phyloP scores from a whole-genome alignment of 2,113 vertebrate genomes.

The Caranx melampygus region DNA sequence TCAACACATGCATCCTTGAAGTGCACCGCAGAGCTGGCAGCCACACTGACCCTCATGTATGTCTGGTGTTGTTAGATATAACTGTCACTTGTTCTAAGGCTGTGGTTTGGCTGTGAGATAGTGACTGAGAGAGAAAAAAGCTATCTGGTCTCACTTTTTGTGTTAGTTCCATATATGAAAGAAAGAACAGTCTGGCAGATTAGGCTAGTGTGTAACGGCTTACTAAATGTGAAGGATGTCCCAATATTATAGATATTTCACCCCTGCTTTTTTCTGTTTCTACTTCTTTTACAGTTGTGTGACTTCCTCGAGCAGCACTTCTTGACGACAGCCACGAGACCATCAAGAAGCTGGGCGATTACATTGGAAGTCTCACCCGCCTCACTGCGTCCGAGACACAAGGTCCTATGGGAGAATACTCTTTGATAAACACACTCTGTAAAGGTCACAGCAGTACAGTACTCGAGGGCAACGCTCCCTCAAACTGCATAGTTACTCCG shows the following conservation, averaged over 20 bases:
- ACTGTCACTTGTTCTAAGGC: not conserved
- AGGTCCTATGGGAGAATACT: constrained; percentile 82
- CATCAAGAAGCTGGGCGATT: constrained; percentile 83
- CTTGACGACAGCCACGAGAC: constrained; percentile 79
- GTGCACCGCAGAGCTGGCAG: constrained; percentile 69
- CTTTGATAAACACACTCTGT: constrained; percentile 84
- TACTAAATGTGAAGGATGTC: not conserved
- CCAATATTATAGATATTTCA: not conserved
- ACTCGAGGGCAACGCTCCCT: not conserved
- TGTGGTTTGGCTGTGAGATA: not conserved
- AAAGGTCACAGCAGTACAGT: constrained; percentile 27
- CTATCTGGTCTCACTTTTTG: not conserved
- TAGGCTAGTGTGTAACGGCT: not conserved
- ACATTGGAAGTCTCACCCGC: constrained; percentile 73
- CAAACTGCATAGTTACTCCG: not conserved
- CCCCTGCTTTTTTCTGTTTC: not conserved
- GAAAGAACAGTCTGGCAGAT: not conserved
- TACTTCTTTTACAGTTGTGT: constrained; percentile 73
- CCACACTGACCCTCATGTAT: constrained; percentile 79
- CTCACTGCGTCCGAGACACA: constrained; percentile 66
- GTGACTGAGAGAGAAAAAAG: not conserved
- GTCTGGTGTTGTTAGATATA: constrained; percentile 17
- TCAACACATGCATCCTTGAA: constrained; percentile 76
- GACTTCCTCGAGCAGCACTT: constrained; percentile 82
- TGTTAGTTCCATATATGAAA: not conserved